Percentiles rank a stretch among this genome's conserved stretches.
Evolutionary conservation across 2,113 vertebrate genomes (phyloP).

Genomic region (Callocephalon fimbriatum): DNA sequence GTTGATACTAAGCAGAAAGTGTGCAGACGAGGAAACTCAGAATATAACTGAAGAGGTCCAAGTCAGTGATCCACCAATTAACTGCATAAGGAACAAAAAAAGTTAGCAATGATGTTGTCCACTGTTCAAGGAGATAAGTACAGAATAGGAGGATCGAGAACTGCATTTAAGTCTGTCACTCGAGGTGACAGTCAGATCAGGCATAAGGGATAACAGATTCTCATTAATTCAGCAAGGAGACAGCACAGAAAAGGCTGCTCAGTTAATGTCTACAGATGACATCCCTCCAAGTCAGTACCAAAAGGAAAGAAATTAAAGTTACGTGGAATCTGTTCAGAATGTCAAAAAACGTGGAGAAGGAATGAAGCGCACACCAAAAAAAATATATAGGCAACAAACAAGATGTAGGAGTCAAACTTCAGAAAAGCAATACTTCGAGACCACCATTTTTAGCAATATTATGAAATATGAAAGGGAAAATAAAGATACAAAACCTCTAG

Average conservation of each 20-base stretch:
- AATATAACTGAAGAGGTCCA: background rate
- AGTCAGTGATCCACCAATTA: background rate
- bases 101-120: background rate
- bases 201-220: background rate
- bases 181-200: background rate
- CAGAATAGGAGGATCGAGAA: background rate
- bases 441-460: background rate
- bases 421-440: background rate
- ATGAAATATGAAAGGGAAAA: background rate
- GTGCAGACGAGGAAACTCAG: background rate
- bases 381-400: background rate
- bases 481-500: background rate
- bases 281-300: background rate
- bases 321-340: background rate
- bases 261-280: background rate
- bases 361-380: background rate
- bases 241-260: background rate
- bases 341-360: background rate
- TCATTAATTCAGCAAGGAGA: background rate
- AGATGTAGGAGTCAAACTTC: background rate
- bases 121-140: background rate
- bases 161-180: background rate
- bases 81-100: background rate
- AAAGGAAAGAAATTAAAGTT: background rate
- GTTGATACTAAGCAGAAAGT: background rate